These are phyloP conservation scores for Drosophila melanogaster DNA, from an alignment of 1,140 invertebrate species.

Conservation along the genomic window DNA sequence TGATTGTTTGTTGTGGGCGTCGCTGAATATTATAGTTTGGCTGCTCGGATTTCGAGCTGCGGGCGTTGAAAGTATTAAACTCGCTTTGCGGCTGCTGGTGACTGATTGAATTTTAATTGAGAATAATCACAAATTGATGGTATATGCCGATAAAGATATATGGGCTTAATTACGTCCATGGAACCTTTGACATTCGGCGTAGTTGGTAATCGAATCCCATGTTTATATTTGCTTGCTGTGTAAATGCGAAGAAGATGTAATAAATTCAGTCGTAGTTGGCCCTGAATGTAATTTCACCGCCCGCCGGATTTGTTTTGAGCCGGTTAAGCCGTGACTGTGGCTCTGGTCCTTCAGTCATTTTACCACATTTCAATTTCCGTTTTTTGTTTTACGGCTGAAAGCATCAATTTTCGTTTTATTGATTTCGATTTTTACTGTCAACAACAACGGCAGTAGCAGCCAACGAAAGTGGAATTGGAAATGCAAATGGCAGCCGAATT, in stretches of 20 bases:
- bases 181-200: conserved; percentile 29
- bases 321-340: conserved; percentile 24
- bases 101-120: conserved; percentile 76
- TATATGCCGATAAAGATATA: conserved; percentile 8
- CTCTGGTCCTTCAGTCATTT: conserved; percentile 43
- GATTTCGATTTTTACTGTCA: conserved; percentile 76
- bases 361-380: conserved; percentile 78
- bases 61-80: conserved; percentile 51
- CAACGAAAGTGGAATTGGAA: conserved; percentile 36
- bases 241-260: conserved; percentile 17
- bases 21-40: conserved; percentile 3
- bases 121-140: conserved; percentile 53
- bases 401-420: conserved; percentile 80
- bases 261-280: conserved; percentile 18
- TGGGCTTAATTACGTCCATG: conserved; percentile 17
- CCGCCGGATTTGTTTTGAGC: background rate
- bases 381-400: conserved; percentile 76
- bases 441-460: conserved; percentile 11
- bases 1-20: conserved; percentile 62
- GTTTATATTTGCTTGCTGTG: conserved; percentile 1
- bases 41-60: conserved; percentile 11
- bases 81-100: conserved; percentile 41
- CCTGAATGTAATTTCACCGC: conserved; percentile 10
- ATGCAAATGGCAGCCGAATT: conserved; percentile 58
- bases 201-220: background rate